A percentile compares a stretch with the other conserved stretches of the same genome.
Conservation (phyloP, 2,113 vertebrate species). For the Pseudopodoces humilis region DNA sequence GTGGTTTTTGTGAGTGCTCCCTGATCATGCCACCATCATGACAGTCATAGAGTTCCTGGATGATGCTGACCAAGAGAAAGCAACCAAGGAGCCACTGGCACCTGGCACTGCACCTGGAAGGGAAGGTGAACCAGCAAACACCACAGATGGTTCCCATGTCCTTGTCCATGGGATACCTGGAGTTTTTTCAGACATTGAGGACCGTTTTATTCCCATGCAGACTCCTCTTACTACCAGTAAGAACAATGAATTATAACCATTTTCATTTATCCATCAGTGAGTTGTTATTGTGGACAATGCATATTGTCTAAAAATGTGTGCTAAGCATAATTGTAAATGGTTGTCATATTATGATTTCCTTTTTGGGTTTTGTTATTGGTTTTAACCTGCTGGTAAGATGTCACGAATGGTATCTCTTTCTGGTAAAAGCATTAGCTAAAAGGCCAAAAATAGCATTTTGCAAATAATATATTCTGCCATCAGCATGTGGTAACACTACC, state of each 20-base stretch:
- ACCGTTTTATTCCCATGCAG: background rate
- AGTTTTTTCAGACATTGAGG: background rate
- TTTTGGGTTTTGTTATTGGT: background rate
- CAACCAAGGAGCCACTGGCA: background rate
- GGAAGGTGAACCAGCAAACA: background rate
- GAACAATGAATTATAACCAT: background rate
- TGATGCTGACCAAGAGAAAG: background rate
- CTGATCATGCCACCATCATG: background rate
- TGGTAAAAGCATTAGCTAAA: background rate
- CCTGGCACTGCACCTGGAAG: background rate
- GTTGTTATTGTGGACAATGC: background rate
- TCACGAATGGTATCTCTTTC: background rate
- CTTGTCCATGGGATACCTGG: background rate
- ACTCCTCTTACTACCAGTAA: slow-evolving; percentile 47
- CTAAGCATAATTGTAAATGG: background rate
- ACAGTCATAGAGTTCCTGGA: background rate
- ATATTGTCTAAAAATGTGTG: background rate
- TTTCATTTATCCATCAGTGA: background rate
- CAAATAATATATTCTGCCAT: background rate
- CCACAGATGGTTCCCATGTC: background rate
- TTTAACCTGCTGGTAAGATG: background rate
- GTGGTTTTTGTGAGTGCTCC: background rate
- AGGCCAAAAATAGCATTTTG: background rate
- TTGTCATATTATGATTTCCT: background rate
- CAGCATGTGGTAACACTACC: background rate